Base-by-base conservation (phyloP, 1,140 invertebrate genomes). In the Heliconius eleuchia region DNA sequence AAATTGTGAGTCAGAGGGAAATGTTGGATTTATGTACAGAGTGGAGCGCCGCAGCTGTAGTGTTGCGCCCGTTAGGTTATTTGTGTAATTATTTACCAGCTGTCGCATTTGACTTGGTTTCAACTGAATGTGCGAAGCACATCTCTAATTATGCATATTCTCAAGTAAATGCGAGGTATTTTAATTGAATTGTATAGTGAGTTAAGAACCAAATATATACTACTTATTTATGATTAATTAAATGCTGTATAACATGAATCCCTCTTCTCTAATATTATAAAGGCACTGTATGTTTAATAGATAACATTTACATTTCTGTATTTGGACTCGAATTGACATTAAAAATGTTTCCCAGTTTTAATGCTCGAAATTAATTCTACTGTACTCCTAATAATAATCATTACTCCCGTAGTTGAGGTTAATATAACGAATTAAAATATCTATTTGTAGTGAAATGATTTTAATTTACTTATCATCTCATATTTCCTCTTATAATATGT, bases 1-100 rank as follows among this genome's bases (percentile, higher is more conserved):
- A 66, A 66, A 66, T 9, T 0, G 23, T 27, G 57, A 66, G 11
- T 8, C 9, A 66, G 3, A 66, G 57, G 3, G 23, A 27, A 30
- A 9, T 27, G 57, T n/a, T 23, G 23, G 23, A 16, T 66, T 23
- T 66, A 66, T 66, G 23, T 27, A 23, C 23, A 7, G 2, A 8
- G 23, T 66, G 23, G 1, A 3, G 57, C 23, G 42, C 42, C 13
- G 23, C 3, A 8, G 23, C 23, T 66, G 8, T 37, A 37, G 34
- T 57, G 19, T 57, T 57, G 23, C 23, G 8, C 23, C 23, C 11
- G 57, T 66, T 23, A 27, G 23, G 11, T 66, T 66, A 16, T 27
- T 27, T 27, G 57, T 66, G 57, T 66, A 66, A 66, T 66, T 27
- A 66, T 27, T 66, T 66, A 66, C 23, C 57, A 66, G 23, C 57